Evolutionary conservation across 1,140 invertebrate species (phyloP), one percentile per base, ranked within the genome.

Genomic region (Neomicropteryx cornuta): DNA sequence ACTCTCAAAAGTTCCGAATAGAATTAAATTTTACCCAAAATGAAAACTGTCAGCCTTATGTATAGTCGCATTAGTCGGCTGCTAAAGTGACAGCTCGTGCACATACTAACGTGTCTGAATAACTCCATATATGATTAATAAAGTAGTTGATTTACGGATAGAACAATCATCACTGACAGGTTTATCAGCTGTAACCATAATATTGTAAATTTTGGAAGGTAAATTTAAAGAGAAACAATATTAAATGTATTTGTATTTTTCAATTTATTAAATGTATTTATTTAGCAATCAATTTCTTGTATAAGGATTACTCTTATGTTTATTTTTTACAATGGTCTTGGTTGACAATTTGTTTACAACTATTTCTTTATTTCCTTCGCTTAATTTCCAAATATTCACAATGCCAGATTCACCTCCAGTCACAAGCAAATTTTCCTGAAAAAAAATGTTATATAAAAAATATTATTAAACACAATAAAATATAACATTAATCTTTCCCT

Each of bases 401-500:
- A 75, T 57, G 14, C 77, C 74, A 11, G 63, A 59, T 55, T 84
- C 81, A 1, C 81, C 81, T 16, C 74, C 71, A 4, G 79, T 83
- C 35, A 82, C 42, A 17, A 84, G 56, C 33, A 59, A 48, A 41
- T 70, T 66, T 41, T 53, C 66, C 75, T 79, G 51, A 43, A 58
- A 53, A 42, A 43, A 51, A 51, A 44, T n/a, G n/a, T n/a, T n/a
- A 21, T 29, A 2, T 27, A 18, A 21, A 36, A 13, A n/a, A 31
- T 10, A 34, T 22, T 29, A n/a, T 29, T 5, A 19, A 17, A 29
- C 21, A 27, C 10, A 44, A 39, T 47, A 39, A 20, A 46, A 32
- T 41, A 47, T 41, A 38, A 41, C 4, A 39, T 23, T 41, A 28
- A 27, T 18, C 34, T 39, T 16, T 18, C 16, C 5, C 8, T 8